phyloP scores from a whole-genome alignment of 2,888 invertebrate genomes.

The Bombylius major region DNA sequence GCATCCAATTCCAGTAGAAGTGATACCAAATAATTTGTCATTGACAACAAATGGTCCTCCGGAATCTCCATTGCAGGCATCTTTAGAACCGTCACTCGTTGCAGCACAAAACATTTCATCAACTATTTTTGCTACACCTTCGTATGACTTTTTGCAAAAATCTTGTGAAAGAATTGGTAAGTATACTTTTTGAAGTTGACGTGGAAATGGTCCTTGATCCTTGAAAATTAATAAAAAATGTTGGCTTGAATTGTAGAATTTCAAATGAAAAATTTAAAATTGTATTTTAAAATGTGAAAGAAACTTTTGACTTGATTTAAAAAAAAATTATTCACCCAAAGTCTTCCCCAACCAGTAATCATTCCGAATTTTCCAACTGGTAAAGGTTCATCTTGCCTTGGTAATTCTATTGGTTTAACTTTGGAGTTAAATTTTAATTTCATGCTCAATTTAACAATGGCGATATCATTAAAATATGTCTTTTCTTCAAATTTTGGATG shows the following conservation, averaged over 20 bases:
- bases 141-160: slow-evolving; percentile 3
- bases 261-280: background rate
- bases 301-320: background rate
- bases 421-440: slow-evolving; percentile 32
- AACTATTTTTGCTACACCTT: background rate
- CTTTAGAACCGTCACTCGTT: slow-evolving; percentile 4
- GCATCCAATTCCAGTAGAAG: slow-evolving; percentile 11
- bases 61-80: slow-evolving; percentile 13
- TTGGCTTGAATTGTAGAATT: background rate
- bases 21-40: slow-evolving; percentile 8
- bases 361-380: slow-evolving; percentile 3
- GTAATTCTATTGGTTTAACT: slow-evolving; percentile 33
- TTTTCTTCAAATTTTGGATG: slow-evolving; percentile 36
- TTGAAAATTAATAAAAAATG: background rate
- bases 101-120: slow-evolving; percentile 13
- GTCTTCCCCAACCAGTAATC: slow-evolving; percentile 10
- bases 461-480: slow-evolving; percentile 38
- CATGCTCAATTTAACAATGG: slow-evolving; percentile 37
- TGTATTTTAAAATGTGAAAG: background rate
- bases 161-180: slow-evolving; percentile 4
- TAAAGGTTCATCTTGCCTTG: slow-evolving; percentile 16
- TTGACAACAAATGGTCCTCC: slow-evolving; percentile 11
- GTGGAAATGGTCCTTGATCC: slow-evolving; percentile 4
- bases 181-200: slow-evolving; percentile 4
- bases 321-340: background rate